Evolutionary conservation across 1,140 invertebrate species (phyloP), one percentile per base, ranked within the genome.

Genomic region (Drosophila sp.): DNA sequence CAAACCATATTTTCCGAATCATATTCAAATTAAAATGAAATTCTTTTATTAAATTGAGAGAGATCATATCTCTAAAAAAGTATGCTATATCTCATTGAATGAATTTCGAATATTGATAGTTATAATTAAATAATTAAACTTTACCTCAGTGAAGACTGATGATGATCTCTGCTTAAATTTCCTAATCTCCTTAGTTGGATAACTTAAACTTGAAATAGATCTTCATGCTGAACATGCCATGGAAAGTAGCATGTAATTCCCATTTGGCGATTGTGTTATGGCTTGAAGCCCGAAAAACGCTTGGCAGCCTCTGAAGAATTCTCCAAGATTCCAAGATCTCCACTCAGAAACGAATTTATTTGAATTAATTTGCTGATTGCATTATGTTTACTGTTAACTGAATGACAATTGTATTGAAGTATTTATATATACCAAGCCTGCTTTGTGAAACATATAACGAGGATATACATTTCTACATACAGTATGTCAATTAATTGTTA

Each of bases 311-410:
- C 4, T 4, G 27, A 21, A 21, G 21, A 6, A 29, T 2, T 29
- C 2, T 29, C 27, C 27, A 29, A 29, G 18, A 32, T 21, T 21
- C 21, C 21, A 21, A 21, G 29, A 65, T 65, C 40, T 65, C 40
- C 40, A 57, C 56, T 65, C 18, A 57, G 41, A 36, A 29, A 57
- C 29, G 51, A 41, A 57, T 38, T 38, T 38, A 46, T 65, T 46
- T 32, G 25, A 65, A 56, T 45, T 56, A 51, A 3, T 54, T 63
- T 63, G 38, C 7, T 29, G 27, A 29, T 29, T 29, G 7, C 27
- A 53, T 63, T 56, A 65, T 53, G 56, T 58, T 32, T 40, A 46
- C 51, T 65, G 36, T 57, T 16, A 66, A 66, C 40, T 66, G 29
- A 56, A 16, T 56, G 62, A 45, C 54, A 65, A 29, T 29, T 29